Percentiles rank a stretch among this genome's conserved stretches.
Conservation (phyloP, 2,113 vertebrate genomes). For the Trogon surrucura region DNA sequence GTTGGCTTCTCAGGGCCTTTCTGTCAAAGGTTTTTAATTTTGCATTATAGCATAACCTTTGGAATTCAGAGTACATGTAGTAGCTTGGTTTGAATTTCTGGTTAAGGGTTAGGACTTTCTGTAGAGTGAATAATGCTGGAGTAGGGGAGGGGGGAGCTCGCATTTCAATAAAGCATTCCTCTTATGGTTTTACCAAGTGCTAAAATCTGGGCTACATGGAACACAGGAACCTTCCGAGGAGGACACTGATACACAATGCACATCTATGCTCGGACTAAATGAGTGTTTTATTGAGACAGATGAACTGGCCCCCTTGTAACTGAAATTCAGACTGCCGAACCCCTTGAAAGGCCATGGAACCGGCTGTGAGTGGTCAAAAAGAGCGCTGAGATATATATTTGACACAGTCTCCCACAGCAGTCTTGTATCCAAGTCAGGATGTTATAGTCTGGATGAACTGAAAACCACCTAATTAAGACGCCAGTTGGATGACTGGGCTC, state of each 20-base stretch:
- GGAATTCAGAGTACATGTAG: neutral
- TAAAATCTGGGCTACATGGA: neutral
- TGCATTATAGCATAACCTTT: neutral
- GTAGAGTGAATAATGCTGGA: neutral
- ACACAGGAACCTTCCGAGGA: neutral
- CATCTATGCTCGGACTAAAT: neutral
- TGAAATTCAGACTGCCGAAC: neutral
- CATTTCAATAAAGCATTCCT: neutral
- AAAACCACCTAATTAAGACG: neutral
- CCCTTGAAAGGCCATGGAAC: neutral
- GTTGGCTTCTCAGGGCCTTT: neutral
- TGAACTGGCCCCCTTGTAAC: neutral
- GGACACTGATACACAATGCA: neutral
- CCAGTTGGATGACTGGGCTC: neutral
- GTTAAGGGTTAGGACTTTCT: neutral
- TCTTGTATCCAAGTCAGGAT: neutral
- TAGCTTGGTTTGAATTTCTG: neutral
- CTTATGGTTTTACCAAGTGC: neutral
- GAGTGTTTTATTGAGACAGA: neutral
- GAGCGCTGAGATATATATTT: neutral
- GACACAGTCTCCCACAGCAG: neutral
- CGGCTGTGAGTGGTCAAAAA: neutral
- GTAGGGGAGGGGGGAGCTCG: rapidly evolving
- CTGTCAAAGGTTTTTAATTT: neutral
- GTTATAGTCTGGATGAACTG: neutral